Evolutionary conservation across 1,140 invertebrate genomes (phyloP).

Genomic region (Heliconius eleuchia): DNA sequence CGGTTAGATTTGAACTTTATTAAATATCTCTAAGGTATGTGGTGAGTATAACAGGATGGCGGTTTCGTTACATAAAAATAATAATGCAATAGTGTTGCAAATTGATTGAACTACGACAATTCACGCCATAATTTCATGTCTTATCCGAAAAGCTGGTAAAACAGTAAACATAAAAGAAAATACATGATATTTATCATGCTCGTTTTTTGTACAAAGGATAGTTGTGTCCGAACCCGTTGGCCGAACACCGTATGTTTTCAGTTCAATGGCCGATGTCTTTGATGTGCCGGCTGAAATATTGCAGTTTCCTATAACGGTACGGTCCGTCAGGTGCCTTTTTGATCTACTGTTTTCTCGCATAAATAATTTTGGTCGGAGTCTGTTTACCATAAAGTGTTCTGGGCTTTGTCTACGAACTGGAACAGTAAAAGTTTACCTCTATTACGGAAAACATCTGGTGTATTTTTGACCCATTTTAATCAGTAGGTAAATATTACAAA

Average conservation of each 20-base stretch:
- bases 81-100: not conserved
- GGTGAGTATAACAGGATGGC: no score
- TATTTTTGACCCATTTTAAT: conserved; percentile 8
- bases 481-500: not conserved
- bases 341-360: conserved; percentile 47
- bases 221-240: conserved; percentile 9
- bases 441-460: conserved; percentile 24
- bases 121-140: not conserved
- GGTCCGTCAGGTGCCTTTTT: conserved; percentile 49
- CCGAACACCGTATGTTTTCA: conserved; percentile 42
- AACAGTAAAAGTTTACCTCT: conserved; percentile 14
- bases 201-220: not conserved
- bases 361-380: conserved; percentile 32
- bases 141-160: not conserved
- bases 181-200: not conserved
- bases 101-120: not conserved
- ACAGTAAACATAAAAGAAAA: not conserved
- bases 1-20: conserved; percentile 32
- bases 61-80: no score
- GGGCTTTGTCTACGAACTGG: conserved; percentile 23
- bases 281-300: conserved; percentile 66
- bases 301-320: conserved; percentile 51
- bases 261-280: conserved; percentile 64
- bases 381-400: conserved; percentile 37
- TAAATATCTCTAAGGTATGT: conserved; percentile 26